Base-by-base conservation (phyloP, 1,140 invertebrate species). In the Hyles vespertilio region DNA sequence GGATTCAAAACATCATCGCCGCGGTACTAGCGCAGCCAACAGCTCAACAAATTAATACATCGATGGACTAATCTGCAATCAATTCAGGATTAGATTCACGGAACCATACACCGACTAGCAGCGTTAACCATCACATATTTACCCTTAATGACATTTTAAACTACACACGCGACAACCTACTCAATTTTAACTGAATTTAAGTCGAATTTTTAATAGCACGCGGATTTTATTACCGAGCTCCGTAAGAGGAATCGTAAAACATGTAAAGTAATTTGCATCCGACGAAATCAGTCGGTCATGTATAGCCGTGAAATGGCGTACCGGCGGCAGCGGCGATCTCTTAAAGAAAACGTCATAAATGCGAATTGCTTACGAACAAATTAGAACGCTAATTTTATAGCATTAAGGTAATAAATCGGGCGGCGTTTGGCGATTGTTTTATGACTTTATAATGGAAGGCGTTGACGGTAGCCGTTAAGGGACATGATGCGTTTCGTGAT, bases 371-470 rank as follows among this genome's bases (percentile, higher is more conserved):
- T 56, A 40, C 74, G 68, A 71, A 81, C 80, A 84, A 86, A 86
- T 86, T 83, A 82, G 73, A 78, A 83, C 81, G 71, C 73, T 86
- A 83, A 84, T 81, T 84, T 84, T 83, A 81, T 84, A 54, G 61
- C 68, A 83, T 77, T 78, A 84, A 77, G 70, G 72, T 74, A 61
- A 77, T 86, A 84, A 83, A 86, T 81, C 68, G 73, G 65, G 53
- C 62, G 66, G 61, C 61, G 56, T 55, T 67, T 62, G 65, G n/a
- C 58, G 66, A 79, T 77, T 77, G 65, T 70, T 84, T 82, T 82
- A 84, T 78, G 69, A 58, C 74, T 75, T 73, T 78, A 77, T 72
- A 79, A 77, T 79, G 65, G 70, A 59, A 58, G 46, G 61, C 67
- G 67, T 74, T 77, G 77, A 79, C 79, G 68, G 82, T 81, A 81